Percentiles rank a stretch among this genome's conserved stretches.
phyloP scores from a whole-genome alignment of 2,888 invertebrate genomes.

The Saturnia japonica region DNA sequence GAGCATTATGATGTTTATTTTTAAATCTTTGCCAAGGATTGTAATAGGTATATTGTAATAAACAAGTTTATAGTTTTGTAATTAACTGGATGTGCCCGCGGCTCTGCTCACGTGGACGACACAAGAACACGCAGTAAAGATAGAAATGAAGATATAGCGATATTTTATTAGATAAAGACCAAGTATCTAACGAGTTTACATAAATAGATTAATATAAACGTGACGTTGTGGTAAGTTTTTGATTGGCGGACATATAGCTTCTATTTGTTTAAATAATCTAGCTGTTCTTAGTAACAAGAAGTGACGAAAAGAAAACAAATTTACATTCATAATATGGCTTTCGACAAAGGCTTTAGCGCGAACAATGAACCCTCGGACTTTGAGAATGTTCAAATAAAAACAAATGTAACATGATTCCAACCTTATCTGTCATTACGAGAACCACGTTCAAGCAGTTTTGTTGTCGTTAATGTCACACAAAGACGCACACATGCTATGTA shows the following conservation, averaged over 20 bases:
- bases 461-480: slow-evolving; percentile 21
- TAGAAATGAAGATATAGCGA: too few species aligned
- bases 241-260: not conserved
- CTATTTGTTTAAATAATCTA: not conserved
- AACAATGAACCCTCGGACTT: slow-evolving; percentile 23
- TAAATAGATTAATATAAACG: too few species aligned
- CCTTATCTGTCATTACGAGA: slow-evolving; percentile 35
- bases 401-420: slow-evolving; percentile 32
- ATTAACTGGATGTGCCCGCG: too few species aligned
- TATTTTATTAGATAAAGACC: too few species aligned
- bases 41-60: not conserved
- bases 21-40: not conserved
- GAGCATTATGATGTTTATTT: slow-evolving; percentile 1
- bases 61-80: not conserved
- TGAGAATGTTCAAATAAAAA: slow-evolving; percentile 34
- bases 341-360: slow-evolving; percentile 21
- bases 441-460: slow-evolving; percentile 24
- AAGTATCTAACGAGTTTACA: too few species aligned
- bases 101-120: too few species aligned
- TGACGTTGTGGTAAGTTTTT: not conserved
- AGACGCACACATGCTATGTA: slow-evolving; percentile 15
- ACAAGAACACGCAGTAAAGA: too few species aligned
- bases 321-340: not conserved
- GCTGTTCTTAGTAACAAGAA: not conserved
- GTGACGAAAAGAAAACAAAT: not conserved